A percentile compares a stretch with the other conserved stretches of the same genome.
Conservation (phyloP, 2,888 invertebrate species). For the Anoncus sp. region DNA sequence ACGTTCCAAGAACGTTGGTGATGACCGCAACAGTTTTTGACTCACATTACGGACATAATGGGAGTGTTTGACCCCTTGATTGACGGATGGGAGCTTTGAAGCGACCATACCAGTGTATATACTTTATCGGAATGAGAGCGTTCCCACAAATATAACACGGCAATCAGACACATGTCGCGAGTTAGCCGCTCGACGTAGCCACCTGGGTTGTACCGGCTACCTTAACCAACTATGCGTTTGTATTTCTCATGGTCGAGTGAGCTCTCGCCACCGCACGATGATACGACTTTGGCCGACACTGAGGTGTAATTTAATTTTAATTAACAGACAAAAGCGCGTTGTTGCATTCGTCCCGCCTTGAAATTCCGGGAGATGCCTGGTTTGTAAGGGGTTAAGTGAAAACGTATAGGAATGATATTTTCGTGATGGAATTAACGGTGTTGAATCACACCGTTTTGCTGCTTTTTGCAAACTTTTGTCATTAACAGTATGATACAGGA, state of each 20-base stretch:
- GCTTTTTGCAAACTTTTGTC: neutral
- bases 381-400: constrained; percentile 38
- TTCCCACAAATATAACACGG: constrained; percentile 80
- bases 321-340: constrained; percentile 63
- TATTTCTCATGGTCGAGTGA: constrained; percentile 75
- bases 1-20: constrained; percentile 37
- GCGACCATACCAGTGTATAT: constrained; percentile 6
- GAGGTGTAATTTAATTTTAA: constrained; percentile 70
- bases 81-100: constrained; percentile 43
- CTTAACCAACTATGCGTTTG: constrained; percentile 56
- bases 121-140: constrained; percentile 67
- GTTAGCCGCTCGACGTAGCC: constrained; percentile 68
- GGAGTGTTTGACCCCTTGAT: constrained; percentile 57
- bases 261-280: constrained; percentile 66
- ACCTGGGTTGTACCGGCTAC: constrained; percentile 75
- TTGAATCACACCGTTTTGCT: neutral
- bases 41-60: constrained; percentile 38
- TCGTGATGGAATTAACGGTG: neutral
- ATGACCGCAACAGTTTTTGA: constrained; percentile 42
- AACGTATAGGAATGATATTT: neutral
- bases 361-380: constrained; percentile 28
- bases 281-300: constrained; percentile 60
- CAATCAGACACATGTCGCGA: constrained; percentile 79
- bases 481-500: too few relatives aligned
- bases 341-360: constrained; percentile 44